Evolutionary conservation across 2,888 invertebrate genomes (phyloP).

Genomic region (Acholoe squamosa): DNA sequence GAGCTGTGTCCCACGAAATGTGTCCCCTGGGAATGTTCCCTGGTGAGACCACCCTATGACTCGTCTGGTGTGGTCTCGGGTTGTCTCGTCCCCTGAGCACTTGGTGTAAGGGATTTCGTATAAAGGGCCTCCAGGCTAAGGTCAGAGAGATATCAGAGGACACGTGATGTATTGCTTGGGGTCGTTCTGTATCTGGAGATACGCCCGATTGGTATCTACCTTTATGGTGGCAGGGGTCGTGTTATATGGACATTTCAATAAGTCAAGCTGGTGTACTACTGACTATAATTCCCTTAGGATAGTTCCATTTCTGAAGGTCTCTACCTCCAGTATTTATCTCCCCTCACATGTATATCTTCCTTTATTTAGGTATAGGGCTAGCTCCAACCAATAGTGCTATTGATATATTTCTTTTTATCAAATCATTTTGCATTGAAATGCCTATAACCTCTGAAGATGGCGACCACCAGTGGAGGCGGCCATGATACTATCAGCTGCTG

Average conservation of each 20-base stretch:
- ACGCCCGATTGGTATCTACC: neutral
- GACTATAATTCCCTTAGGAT: too few relatives aligned
- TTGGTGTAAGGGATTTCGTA: neutral
- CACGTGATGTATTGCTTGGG: too few relatives aligned
- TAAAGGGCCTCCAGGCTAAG: constrained; percentile 11
- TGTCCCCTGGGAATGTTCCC: neutral
- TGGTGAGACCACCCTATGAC: neutral
- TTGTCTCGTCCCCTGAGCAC: neutral
- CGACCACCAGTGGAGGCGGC: neutral
- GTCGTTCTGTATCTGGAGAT: too few relatives aligned
- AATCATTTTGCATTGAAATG: too few relatives aligned
- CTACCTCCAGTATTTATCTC: too few relatives aligned
- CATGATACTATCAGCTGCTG: neutral
- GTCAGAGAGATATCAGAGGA: neutral
- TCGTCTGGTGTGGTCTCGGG: neutral
- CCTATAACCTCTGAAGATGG: neutral
- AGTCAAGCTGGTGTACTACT: too few relatives aligned
- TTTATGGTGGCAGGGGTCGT: neutral
- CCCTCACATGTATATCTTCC: too few relatives aligned
- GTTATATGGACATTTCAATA: too few relatives aligned
- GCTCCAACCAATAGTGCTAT: too few relatives aligned
- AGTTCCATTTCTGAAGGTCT: too few relatives aligned
- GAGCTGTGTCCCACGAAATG: constrained; percentile 32
- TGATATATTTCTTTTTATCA: too few relatives aligned
- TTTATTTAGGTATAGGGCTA: too few relatives aligned